These are phyloP conservation scores for Silurus asotus DNA, from an alignment of 2,113 vertebrate species.

Conservation along the genomic window DNA sequence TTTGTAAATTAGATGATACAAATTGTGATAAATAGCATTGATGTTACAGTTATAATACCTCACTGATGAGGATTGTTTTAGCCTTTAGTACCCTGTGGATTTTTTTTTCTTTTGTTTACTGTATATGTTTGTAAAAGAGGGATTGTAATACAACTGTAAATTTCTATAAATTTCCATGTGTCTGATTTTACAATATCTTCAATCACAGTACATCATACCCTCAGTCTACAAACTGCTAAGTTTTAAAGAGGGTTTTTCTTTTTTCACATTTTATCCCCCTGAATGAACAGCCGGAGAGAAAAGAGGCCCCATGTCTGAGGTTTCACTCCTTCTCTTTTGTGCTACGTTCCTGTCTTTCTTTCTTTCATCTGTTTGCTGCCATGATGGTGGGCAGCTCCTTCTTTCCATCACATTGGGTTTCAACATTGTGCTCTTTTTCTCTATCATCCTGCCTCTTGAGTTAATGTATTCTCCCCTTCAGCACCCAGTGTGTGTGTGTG, in stretches of 20 bases:
- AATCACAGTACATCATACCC: background rate
- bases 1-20: background rate
- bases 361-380: slow-evolving; percentile 9
- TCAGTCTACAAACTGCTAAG: background rate
- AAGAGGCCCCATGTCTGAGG: slow-evolving; percentile 27
- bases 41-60: background rate
- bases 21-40: background rate
- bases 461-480: slow-evolving; percentile 66
- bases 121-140: background rate
- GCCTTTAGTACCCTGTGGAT: background rate
- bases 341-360: slow-evolving; percentile 17
- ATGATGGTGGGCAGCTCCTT: slow-evolving; percentile 35
- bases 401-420: slow-evolving; percentile 39
- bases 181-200: background rate
- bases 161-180: background rate
- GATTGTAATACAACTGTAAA: background rate
- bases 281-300: slow-evolving; percentile 20
- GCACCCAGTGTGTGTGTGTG: slow-evolving; percentile 54
- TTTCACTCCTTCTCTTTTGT: slow-evolving; percentile 25
- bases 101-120: background rate
- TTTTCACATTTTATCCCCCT: slow-evolving; percentile 5
- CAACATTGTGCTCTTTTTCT: slow-evolving; percentile 33
- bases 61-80: background rate
- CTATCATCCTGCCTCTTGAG: slow-evolving; percentile 30
- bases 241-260: slow-evolving; percentile 1